A percentile compares a stretch with the other conserved stretches of the same genome.
Conservation (phyloP, 2,888 invertebrate genomes). For the Plemyria rubiginata region DNA sequence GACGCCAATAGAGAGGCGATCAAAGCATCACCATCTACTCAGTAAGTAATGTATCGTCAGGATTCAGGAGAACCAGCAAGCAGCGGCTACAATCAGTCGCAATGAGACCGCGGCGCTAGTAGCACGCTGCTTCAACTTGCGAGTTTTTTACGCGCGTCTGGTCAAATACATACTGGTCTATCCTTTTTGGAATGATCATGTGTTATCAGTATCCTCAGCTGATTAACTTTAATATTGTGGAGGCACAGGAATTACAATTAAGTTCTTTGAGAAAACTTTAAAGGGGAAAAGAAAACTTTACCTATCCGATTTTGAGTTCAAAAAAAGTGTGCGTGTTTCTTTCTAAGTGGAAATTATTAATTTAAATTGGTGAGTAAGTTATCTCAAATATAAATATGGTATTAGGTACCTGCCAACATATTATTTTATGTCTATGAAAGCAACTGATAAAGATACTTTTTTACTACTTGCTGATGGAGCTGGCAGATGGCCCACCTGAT, state of each 20-base stretch:
- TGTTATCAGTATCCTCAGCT: constrained; percentile 48
- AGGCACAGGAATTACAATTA: constrained; percentile 47
- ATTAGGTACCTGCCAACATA: too few species aligned
- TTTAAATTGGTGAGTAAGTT: constrained; percentile 3
- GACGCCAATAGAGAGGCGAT: too few species aligned
- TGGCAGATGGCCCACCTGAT: too few species aligned
- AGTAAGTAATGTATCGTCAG: background rate
- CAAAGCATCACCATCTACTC: too few species aligned
- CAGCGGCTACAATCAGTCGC: constrained; percentile 43
- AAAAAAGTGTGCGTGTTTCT: constrained; percentile 28
- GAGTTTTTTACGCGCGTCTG: constrained; percentile 53
- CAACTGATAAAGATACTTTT: too few species aligned
- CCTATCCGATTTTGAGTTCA: constrained; percentile 37
- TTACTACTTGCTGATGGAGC: too few species aligned
- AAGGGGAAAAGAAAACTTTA: constrained; percentile 46
- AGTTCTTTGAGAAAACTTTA: constrained; percentile 46
- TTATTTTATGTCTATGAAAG: too few species aligned
- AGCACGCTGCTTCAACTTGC: constrained; percentile 56
- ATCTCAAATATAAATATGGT: too few species aligned
- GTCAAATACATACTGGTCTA: constrained; percentile 50
- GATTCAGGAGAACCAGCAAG: background rate
- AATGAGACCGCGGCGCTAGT: constrained; percentile 57
- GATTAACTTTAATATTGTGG: constrained; percentile 46
- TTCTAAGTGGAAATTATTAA: background rate
- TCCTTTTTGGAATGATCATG: constrained; percentile 55